Evolutionary conservation across 1,140 invertebrate species (phyloP).

Genomic region (Oryzaephilus surinamensis): DNA sequence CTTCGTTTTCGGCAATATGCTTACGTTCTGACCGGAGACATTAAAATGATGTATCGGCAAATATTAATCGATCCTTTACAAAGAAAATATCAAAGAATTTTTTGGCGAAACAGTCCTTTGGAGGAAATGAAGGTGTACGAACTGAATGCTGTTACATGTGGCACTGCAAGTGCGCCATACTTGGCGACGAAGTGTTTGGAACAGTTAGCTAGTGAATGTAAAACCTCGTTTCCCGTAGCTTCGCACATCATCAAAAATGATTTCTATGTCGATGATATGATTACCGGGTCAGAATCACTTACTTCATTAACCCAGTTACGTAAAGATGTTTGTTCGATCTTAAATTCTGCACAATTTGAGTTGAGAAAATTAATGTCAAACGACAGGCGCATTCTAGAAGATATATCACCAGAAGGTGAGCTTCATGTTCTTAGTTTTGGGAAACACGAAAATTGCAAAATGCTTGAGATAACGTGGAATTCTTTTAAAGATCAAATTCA

Average conservation of each 20-base stretch:
- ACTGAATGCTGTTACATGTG: slow-evolving; percentile 30
- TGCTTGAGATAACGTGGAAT: slow-evolving; percentile 15
- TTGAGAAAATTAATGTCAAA: slow-evolving; percentile 26
- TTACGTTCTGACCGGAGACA: slow-evolving; percentile 30
- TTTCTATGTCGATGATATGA: slow-evolving; percentile 39
- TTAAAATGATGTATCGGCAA: slow-evolving; percentile 36
- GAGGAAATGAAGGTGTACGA: slow-evolving; percentile 17
- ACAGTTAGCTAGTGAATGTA: slow-evolving; percentile 23
- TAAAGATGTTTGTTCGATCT: slow-evolving; percentile 11
- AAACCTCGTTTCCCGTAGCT: slow-evolving; percentile 17
- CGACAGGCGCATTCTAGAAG: slow-evolving; percentile 2
- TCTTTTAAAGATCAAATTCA: slow-evolving; percentile 6
- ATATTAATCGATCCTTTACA: slow-evolving; percentile 26
- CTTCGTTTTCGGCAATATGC: slow-evolving; percentile 23
- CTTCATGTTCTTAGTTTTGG: slow-evolving; percentile 12
- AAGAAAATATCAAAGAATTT: slow-evolving; percentile 27
- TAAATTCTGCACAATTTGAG: slow-evolving; percentile 14
- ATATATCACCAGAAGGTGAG: slow-evolving; percentile 8
- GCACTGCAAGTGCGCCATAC: slow-evolving; percentile 29
- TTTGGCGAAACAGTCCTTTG: slow-evolving; percentile 25
- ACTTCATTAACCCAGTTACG: slow-evolving; percentile 11
- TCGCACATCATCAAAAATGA: slow-evolving; percentile 24
- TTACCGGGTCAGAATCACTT: slow-evolving; percentile 26
- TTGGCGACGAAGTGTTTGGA: slow-evolving; percentile 28
- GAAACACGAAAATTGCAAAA: slow-evolving; percentile 21